Base-by-base conservation (phyloP, 2,797 vertebrate species). In the Todus mexicanus region DNA sequence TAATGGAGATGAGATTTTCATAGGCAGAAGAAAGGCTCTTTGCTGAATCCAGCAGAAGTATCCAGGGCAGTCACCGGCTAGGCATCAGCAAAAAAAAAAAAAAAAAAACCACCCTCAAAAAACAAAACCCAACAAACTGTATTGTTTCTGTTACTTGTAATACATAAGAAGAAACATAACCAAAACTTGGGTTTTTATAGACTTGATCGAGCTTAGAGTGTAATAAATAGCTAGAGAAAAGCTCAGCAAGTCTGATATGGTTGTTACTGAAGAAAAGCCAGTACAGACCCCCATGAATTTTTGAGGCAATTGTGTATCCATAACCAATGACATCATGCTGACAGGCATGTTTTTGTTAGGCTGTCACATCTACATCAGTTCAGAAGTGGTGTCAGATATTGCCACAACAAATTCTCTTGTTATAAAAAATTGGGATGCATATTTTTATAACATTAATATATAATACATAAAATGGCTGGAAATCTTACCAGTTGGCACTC, bases 391-490 rank as follows among this genome's bases (percentile, higher is more conserved):
- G 84, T 95, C 92, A 94, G 89, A 94, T 95, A 93, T 95, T 94
- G 92, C 82, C 92, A 95, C 82, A 96, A 96, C 89, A 95, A 95
- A 94, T 86, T 93, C 27, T 60, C 89, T 94, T 89, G 87, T 94
- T 91, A 86, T 37, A 92, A 95, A 94, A 95, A 96, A 92, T 92
- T 0, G 89, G 89, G 94, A 87, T 90, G 87, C 76, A 13, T 94
- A 84, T 92, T 94, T 95, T 92, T 95, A 38, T 93, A 93, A 82
- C 48, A 86, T 92, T 95, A 96, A 95, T 93, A 95, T 88, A 76
- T 87, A 82, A 85, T 78, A 87, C 48, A 92, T 84, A 68, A 94
- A 90, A 73, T 91, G 83, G 51, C 79, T 94, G 91, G 91, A 92
- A 96, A 86, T 92, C 73, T 86, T 92, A 92, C 56, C 77, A 92